phyloP scores from a whole-genome alignment of 2,888 invertebrate species.

The Linnaemya vulpina region DNA sequence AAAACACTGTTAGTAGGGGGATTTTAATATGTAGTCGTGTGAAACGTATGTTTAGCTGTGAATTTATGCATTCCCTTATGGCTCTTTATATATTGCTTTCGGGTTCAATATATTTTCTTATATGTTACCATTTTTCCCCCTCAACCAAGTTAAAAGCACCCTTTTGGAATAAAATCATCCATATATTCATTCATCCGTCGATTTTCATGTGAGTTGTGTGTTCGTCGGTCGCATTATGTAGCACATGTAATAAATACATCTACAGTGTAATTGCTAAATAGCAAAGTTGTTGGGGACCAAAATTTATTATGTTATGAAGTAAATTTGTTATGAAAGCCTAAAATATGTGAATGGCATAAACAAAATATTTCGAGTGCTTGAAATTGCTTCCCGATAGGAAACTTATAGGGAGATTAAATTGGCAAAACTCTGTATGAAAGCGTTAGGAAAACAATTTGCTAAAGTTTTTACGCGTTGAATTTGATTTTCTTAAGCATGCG shows the following conservation, averaged over 20 bases:
- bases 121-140: not conserved
- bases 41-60: constrained; percentile 1
- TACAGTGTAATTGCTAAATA: not conserved
- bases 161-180: constrained; percentile 38
- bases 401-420: not conserved
- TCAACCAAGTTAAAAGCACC: constrained; percentile 47
- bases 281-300: not conserved
- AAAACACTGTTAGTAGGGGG: not conserved
- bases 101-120: not conserved
- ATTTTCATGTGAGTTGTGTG: constrained; percentile 63
- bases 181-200: constrained; percentile 21
- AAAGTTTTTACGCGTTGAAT: too few species aligned
- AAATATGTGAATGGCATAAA: constrained; percentile 3
- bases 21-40: not conserved
- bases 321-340: constrained; percentile 18
- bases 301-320: constrained; percentile 18
- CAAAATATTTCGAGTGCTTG: constrained; percentile 1
- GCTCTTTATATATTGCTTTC: constrained; percentile 31
- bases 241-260: constrained; percentile 33
- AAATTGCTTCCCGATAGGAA: not conserved
- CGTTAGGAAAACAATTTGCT: too few species aligned
- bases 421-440: too few species aligned
- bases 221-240: constrained; percentile 35
- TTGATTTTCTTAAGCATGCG: too few species aligned
- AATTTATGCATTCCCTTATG: constrained; percentile 38